phyloP scores from a whole-genome alignment of 2,113 vertebrate species.

The Solenodon paradoxus region DNA sequence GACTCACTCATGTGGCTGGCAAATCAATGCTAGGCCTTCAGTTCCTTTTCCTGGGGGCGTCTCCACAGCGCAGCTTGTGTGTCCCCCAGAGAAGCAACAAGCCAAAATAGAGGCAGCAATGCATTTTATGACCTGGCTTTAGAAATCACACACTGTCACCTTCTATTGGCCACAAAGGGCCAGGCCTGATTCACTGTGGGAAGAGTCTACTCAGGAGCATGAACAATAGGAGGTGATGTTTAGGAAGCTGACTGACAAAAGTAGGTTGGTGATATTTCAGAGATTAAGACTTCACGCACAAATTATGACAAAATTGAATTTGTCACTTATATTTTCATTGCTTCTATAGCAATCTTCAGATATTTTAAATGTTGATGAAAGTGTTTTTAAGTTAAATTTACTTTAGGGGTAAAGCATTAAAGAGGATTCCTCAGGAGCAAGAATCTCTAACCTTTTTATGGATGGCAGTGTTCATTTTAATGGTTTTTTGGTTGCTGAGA shows the following conservation, averaged over 20 bases:
- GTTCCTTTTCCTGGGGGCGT: not conserved
- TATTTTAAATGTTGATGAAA: not conserved
- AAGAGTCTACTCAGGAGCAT: not conserved
- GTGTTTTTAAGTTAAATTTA: not conserved
- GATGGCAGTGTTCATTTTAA: not conserved
- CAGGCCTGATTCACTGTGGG: not conserved
- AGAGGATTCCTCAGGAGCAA: not conserved
- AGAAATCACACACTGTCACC: not conserved
- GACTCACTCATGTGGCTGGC: not conserved
- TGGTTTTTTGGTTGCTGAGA: not conserved
- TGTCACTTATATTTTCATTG: not conserved
- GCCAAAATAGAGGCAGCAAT: not conserved
- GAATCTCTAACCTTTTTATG: not conserved
- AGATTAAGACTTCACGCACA: not conserved
- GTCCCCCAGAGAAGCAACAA: not conserved
- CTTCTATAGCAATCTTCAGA: not conserved
- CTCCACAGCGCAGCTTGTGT: not conserved
- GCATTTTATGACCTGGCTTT: not conserved
- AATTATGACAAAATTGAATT: not conserved
- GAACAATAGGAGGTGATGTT: not conserved
- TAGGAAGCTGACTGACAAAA: not conserved
- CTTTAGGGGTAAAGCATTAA: not conserved
- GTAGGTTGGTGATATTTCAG: not conserved
- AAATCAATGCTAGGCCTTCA: not conserved
- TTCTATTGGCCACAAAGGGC: not conserved